Evolutionary conservation across 2,888 invertebrate species (phyloP), one percentile per base, ranked within the genome.

Genomic region (Linyphia triangularis): DNA sequence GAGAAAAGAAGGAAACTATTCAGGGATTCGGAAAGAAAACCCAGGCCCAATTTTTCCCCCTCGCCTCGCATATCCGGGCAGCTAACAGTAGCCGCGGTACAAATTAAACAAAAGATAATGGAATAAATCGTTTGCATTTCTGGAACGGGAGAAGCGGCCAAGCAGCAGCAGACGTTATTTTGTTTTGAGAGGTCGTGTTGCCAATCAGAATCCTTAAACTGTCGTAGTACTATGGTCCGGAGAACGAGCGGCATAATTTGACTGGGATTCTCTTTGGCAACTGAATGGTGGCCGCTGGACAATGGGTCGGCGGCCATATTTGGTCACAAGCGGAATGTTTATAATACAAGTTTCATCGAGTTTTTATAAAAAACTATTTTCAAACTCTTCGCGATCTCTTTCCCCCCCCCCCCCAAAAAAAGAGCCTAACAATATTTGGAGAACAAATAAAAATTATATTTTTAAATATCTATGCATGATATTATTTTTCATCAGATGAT

Each of bases 221-320:
- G 73, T 26, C 81, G 81, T 81, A 81, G 81, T 81, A 81, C 81
- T 81, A 81, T 59, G 70, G 28, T 26, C 13, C 26, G 61, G 19
- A 24, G 57, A 57, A 28, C 57, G 26, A 61, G 78, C 78, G 72
- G 51, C 61, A 37, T 73, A 73, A 83, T 73, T 75, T 73, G 73
- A 73, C 83, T 83, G 72, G 65, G 83, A 73, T 61, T 63, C 65
- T 65, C 26, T 73, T 57, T 57, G 37, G 51, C 63, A n/a, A 51
- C 33, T 16, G 33, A 65, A 37, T 19, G 33, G 33, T 9, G 7
- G 24, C 24, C 16, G 16, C 77, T 2, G 40, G 24, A 7, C 57
- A 33, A n/a, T 9, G 13, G 5, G 5, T n/a, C n/a, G 13, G 5
- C 51, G 57, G 77, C 61, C 77, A 77, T 77, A 37, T 77, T 63